A percentile compares a stretch with the other conserved stretches of the same genome.
These are phyloP conservation scores for Ibidorhyncha struthersii DNA, from an alignment of 2,113 vertebrate species.

Conservation along the genomic window DNA sequence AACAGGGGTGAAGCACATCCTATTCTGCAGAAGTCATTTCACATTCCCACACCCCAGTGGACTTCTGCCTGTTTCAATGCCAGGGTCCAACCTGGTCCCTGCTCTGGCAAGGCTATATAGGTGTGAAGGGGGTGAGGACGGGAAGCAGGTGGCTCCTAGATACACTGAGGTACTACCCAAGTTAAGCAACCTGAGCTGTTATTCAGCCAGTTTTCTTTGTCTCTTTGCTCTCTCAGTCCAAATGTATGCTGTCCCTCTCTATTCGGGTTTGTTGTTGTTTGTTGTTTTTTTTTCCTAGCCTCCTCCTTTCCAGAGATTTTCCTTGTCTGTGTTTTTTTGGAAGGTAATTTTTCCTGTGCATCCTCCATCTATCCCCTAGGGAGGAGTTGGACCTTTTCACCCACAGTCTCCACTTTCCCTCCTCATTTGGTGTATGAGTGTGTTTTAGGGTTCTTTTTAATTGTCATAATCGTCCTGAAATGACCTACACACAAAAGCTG, in stretches of 20 bases:
- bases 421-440: neutral
- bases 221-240: neutral
- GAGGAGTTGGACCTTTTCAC: neutral
- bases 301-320: neutral
- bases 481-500: neutral
- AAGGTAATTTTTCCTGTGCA: neutral
- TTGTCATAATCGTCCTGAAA: neutral
- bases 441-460: conserved; percentile 1
- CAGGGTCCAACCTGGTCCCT: neutral
- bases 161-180: rapidly evolving
- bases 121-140: neutral
- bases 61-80: neutral
- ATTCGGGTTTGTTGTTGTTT: neutral
- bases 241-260: neutral
- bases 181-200: neutral
- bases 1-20: neutral
- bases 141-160: neutral
- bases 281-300: neutral
- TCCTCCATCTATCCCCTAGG: neutral
- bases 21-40: neutral
- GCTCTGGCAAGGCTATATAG: neutral
- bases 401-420: neutral
- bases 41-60: neutral
- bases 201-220: neutral
- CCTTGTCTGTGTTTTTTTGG: neutral